Evolutionary conservation across 2,888 invertebrate genomes (phyloP).

Genomic region (Phymatocera aterrima): DNA sequence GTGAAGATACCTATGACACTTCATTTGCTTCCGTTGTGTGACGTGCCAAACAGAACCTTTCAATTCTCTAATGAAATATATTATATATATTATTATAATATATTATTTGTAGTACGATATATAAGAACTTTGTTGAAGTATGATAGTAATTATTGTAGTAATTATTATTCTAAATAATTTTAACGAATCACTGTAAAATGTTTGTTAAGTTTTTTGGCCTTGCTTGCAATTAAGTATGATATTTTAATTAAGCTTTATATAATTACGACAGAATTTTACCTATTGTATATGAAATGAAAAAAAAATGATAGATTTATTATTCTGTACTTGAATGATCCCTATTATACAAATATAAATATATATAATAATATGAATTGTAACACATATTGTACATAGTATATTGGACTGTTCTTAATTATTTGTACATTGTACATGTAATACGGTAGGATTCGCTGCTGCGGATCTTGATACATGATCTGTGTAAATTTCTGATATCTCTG

Average conservation of each 20-base stretch:
- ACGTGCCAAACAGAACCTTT: conserved; percentile 64
- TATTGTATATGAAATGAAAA: conserved; percentile 34
- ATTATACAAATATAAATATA: conserved; percentile 18
- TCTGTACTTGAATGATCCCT: conserved; percentile 41
- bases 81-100: conserved; percentile 44
- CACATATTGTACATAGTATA: conserved; percentile 26
- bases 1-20: conserved; percentile 61
- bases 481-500: too few relatives aligned
- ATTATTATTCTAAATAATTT: conserved; percentile 58
- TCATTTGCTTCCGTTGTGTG: conserved; percentile 69
- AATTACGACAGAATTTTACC: conserved; percentile 66
- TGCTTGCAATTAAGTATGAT: conserved; percentile 72
- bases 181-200: conserved; percentile 70
- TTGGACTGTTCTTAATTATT: conserved; percentile 44
- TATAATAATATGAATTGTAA: conserved; percentile 27
- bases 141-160: conserved; percentile 57
- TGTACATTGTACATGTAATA: conserved; percentile 7
- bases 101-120: conserved; percentile 57
- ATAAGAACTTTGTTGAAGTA: conserved; percentile 66
- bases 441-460: too few relatives aligned
- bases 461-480: too few relatives aligned
- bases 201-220: conserved; percentile 74
- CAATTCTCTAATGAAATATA: conserved; percentile 56
- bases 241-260: conserved; percentile 71
- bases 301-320: conserved; percentile 43